phyloP scores from a whole-genome alignment of 2,113 vertebrate species.

The Mobula birostris region DNA sequence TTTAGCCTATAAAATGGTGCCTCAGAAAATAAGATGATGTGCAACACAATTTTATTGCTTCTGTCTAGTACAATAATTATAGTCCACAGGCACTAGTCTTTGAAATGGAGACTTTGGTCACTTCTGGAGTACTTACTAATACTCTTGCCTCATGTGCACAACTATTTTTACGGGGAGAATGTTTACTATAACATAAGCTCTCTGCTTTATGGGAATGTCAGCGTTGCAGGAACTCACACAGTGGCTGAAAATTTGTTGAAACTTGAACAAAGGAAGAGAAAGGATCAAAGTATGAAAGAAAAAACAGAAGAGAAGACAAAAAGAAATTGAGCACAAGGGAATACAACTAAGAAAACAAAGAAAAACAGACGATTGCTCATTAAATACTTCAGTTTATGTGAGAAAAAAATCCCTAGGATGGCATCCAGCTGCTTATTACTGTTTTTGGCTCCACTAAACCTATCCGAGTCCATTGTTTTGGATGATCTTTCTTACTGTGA shows the following conservation, averaged over 20 bases:
- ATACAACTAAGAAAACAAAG: neutral
- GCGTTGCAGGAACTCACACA: neutral
- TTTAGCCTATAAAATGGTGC: neutral
- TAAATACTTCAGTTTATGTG: neutral
- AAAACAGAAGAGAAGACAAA: neutral
- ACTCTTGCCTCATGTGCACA: neutral
- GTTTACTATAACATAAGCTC: neutral
- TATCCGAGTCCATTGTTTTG: neutral
- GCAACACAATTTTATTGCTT: neutral
- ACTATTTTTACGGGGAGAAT: neutral
- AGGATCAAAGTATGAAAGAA: neutral
- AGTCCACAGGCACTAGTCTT: neutral
- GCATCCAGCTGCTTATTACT: neutral
- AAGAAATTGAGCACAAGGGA: neutral
- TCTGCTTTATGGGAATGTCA: neutral
- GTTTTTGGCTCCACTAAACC: neutral
- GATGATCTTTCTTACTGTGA: neutral
- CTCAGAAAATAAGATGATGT: neutral
- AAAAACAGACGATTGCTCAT: neutral
- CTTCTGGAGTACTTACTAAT: neutral
- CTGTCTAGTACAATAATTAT: neutral
- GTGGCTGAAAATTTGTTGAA: neutral
- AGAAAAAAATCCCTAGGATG: neutral
- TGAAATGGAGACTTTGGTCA: neutral
- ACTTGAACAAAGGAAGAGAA: neutral